phyloP scores from a whole-genome alignment of 2,797 vertebrate species.

The Botia almorhae region DNA sequence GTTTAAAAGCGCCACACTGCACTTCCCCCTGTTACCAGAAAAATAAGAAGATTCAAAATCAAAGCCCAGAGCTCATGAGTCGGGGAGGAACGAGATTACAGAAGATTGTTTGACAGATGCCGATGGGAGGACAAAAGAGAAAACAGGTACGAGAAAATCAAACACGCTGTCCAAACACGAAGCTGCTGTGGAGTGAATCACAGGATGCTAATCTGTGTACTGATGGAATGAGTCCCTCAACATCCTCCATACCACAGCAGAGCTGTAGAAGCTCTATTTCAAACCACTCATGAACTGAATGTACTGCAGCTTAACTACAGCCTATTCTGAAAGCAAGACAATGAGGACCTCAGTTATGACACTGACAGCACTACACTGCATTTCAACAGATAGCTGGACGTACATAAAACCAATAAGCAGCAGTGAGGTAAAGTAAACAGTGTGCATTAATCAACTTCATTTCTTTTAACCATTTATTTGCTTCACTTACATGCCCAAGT shows the following conservation, averaged over 20 bases:
- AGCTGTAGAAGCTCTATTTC: no score
- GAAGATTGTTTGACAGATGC: constrained; percentile 36
- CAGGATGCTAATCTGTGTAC: constrained; percentile 23
- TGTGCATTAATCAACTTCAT: no score
- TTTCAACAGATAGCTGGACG: no score
- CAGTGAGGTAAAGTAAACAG: no score
- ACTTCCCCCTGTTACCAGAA: constrained; percentile 86
- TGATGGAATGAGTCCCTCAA: constrained; percentile 45
- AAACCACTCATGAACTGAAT: not conserved
- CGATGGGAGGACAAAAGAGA: constrained; percentile 47
- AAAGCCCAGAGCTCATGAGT: not conserved
- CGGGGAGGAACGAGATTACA: constrained; percentile 36
- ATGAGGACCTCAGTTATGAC: not conserved
- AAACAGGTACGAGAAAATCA: constrained; percentile 36
- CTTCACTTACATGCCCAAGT: not conserved
- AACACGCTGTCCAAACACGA: constrained; percentile 29
- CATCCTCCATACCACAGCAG: no score
- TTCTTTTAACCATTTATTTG: not conserved
- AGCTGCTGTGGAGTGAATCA: not conserved
- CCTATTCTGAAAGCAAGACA: not conserved
- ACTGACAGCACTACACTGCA: no score
- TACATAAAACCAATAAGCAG: not conserved
- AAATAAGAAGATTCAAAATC: constrained; percentile 20
- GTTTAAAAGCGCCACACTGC: constrained; percentile 93
- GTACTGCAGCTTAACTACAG: not conserved